Evolutionary conservation across 53 echinoderm and acorn worm species (phyloP), one percentile per base, ranked within the genome.

Genomic region (Luidia sarsii): DNA sequence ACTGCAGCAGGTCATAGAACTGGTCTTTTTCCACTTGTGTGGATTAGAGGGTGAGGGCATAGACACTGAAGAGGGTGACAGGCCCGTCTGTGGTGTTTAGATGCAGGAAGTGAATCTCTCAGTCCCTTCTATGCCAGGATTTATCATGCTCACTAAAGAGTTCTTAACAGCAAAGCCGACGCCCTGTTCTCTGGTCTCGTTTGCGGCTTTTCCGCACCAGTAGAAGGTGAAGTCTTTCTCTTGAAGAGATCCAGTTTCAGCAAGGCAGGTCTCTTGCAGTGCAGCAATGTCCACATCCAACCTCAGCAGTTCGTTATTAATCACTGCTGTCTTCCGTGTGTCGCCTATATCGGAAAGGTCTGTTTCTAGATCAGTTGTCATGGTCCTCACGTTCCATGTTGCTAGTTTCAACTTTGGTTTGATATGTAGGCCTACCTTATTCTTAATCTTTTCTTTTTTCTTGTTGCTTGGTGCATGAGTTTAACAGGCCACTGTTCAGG

Each of bases 1-100:
- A 14, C 2, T 31, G 23, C 1, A 87, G 82, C 6, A 72, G 23
- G 3, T 82, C 66, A 13, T 72, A 87, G 73, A 82, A 87, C 19
- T 82, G 19, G 11, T 87, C 65, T 36, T 86, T 80, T 14, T 7
- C 36, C 13, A 71, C 54, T 33, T 62, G 0, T 5, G 33, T 10
- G 39, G 68, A 69, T 24, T 20, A 5, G 24, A 62, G 61, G 27
- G 61, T 79, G 1, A 43, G 86, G 11, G 86, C 86, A 41, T 86
- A 86, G 7, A 20, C 67, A 67, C 79, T 51, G 1, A 80, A 19
- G 7, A 79, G 30, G 66, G 19, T 80, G 7, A 67, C 77, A 8
- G 75, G 72, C 30, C 72, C 72, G 5, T 23, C 72, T 18, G 57
- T 59, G 27, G 75, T 23, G 34, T 74, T 50, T n/a, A 50, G 29